Percentiles rank a stretch among this genome's conserved stretches.
These are phyloP conservation scores for Branchinecta lindahli DNA, from an alignment of 1,140 invertebrate genomes.

Conservation along the genomic window DNA sequence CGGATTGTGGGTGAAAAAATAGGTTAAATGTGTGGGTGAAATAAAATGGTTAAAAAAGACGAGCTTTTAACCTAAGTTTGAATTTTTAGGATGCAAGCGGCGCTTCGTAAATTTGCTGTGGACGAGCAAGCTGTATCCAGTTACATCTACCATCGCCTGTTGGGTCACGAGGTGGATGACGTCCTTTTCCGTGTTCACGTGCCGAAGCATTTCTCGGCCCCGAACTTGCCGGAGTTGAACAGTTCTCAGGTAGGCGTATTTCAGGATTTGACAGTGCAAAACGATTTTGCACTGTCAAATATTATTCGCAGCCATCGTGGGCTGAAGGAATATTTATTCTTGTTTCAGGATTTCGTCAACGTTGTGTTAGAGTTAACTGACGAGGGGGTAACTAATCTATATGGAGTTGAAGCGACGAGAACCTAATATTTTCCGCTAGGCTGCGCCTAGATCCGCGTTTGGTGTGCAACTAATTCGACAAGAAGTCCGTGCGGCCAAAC, in stretches of 20 bases:
- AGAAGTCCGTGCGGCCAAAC: too few species aligned
- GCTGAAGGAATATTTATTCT: too few species aligned
- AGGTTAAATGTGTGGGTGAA: too few species aligned
- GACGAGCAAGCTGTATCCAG: conserved; percentile 91
- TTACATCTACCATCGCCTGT: conserved; percentile 89
- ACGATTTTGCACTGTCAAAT: not conserved
- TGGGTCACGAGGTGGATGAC: conserved; percentile 96
- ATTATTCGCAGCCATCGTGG: too few species aligned
- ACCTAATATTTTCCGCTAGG: too few species aligned
- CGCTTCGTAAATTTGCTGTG: conserved; percentile 85
- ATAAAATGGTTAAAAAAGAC: too few species aligned
- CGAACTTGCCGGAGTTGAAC: conserved; percentile 93
- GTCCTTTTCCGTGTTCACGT: conserved; percentile 72
- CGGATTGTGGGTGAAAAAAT: too few species aligned
- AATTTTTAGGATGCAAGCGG: conserved; percentile 71
- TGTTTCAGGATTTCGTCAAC: conserved; percentile 16
- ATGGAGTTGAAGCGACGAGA: too few species aligned
- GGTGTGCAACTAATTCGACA: too few species aligned
- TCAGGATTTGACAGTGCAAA: not conserved
- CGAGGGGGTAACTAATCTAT: too few species aligned
- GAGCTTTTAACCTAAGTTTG: too few species aligned
- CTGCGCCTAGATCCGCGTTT: too few species aligned
- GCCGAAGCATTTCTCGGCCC: conserved; percentile 91
- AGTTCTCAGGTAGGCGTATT: conserved; percentile 54
- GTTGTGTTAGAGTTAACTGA: not conserved